phyloP scores from a whole-genome alignment of 2,113 vertebrate genomes.

The Nothocercus julius region DNA sequence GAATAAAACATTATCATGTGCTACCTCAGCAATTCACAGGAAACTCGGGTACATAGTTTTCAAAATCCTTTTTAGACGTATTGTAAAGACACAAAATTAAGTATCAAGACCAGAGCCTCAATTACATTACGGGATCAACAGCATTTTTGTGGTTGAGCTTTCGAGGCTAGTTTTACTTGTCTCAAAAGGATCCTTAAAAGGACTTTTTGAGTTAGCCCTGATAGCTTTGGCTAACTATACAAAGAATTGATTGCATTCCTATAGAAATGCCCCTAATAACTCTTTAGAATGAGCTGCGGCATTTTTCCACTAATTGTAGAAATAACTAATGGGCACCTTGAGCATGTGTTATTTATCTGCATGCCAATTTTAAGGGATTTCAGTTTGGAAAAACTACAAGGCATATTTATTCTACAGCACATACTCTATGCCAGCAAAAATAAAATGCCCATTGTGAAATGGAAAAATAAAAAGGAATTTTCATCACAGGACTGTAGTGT shows the following conservation, averaged over 20 bases:
- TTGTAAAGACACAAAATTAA: background rate
- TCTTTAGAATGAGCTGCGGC: slow-evolving; percentile 18
- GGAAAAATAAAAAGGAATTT: background rate
- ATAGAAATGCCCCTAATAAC: slow-evolving; percentile 23
- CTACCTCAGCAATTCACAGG: background rate
- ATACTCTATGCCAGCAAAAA: background rate
- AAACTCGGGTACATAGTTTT: background rate
- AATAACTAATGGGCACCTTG: slow-evolving; percentile 32
- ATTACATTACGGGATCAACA: background rate
- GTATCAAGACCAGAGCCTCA: background rate
- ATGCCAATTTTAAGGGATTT: slow-evolving; percentile 24
- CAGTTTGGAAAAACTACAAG: slow-evolving; percentile 12
- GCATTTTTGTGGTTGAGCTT: background rate
- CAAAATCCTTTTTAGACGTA: background rate
- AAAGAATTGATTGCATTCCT: slow-evolving; percentile 38
- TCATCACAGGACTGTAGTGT: fast-evolving
- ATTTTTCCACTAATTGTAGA: slow-evolving; percentile 45
- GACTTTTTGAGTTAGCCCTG: background rate
- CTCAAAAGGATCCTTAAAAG: background rate
- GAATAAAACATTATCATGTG: background rate
- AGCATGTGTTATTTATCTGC: slow-evolving; percentile 32
- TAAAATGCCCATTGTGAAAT: background rate
- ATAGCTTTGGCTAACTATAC: background rate
- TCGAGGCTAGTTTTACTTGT: slow-evolving; percentile 17
- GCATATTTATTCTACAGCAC: background rate